Percentiles rank a stretch among this genome's conserved stretches.
phyloP scores from a whole-genome alignment of 30 jellyfish, hydroid and myxozoan genomes.

The Pseudorhiza aurosa region DNA sequence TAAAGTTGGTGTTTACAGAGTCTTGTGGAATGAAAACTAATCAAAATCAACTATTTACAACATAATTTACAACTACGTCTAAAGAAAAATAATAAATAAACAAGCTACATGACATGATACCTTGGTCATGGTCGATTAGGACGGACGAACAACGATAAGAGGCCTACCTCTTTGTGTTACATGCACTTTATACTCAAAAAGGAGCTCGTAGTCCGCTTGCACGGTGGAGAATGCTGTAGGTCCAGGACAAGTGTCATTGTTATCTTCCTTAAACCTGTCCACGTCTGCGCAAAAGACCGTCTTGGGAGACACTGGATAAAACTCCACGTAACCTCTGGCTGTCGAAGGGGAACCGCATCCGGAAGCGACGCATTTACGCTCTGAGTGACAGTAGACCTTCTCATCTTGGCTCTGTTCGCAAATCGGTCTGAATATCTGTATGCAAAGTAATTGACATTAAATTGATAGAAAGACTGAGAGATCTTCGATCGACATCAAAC shows the following conservation, averaged over 20 bases:
- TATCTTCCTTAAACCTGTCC: constrained; percentile 59
- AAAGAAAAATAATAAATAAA: no score
- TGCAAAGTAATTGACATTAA: not conserved
- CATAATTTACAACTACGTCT: no score
- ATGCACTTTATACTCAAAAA: constrained; percentile 11
- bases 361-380: constrained; percentile 57
- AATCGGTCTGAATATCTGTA: constrained; percentile 64
- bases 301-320: constrained; percentile 53
- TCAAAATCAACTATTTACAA: no score
- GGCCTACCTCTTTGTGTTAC: constrained; percentile 52
- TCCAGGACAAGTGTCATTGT: constrained; percentile 48
- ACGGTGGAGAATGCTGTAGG: constrained; percentile 34
- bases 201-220: constrained; percentile 59
- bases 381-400: constrained; percentile 68
- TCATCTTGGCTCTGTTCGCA: constrained; percentile 42
- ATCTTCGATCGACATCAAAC: no score
- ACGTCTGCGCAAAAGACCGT: constrained; percentile 82
- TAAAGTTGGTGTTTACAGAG: no score
- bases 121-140: constrained; percentile 24
- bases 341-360: constrained; percentile 63
- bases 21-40: no score
- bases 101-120: not conserved
- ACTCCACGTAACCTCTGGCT: constrained; percentile 30
- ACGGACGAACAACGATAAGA: not conserved
- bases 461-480: not conserved